Evolutionary conservation across 2,113 vertebrate genomes (phyloP).

Genomic region (Tyrannus savana): DNA sequence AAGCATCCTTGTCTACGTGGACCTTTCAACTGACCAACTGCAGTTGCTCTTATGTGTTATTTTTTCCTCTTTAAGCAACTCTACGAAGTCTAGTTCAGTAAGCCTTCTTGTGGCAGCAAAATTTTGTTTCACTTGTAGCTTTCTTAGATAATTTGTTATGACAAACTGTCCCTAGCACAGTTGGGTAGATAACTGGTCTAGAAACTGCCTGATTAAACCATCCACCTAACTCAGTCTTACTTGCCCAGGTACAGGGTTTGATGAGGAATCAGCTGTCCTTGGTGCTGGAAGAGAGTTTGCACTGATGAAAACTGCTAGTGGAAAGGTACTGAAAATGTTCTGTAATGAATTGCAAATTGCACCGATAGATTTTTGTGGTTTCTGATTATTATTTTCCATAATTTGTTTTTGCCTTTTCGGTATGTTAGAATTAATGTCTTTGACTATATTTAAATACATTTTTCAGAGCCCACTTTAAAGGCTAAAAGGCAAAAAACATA

Average conservation of each 20-base stretch:
- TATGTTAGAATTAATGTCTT: neutral
- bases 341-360: neutral
- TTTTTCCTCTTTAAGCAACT: neutral
- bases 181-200: neutral
- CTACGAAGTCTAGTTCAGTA: neutral
- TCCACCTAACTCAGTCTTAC: neutral
- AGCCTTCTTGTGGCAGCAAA: neutral
- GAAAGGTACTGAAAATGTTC: slow-evolving; percentile 84
- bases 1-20: neutral
- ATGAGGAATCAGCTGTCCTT: slow-evolving; percentile 95
- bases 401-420: neutral
- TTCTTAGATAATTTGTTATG: neutral
- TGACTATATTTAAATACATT: neutral
- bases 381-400: neutral
- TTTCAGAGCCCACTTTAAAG: neutral
- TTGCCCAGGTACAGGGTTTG: slow-evolving; percentile 92
- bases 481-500: neutral
- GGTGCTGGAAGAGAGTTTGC: slow-evolving; percentile 98
- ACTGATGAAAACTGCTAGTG: slow-evolving; percentile 96
- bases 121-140: neutral
- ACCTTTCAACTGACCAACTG: neutral
- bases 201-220: neutral
- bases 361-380: neutral
- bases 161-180: neutral
- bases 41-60: neutral